phyloP scores from a whole-genome alignment of 2,113 vertebrate genomes.

The Melanerpes formicivorus region DNA sequence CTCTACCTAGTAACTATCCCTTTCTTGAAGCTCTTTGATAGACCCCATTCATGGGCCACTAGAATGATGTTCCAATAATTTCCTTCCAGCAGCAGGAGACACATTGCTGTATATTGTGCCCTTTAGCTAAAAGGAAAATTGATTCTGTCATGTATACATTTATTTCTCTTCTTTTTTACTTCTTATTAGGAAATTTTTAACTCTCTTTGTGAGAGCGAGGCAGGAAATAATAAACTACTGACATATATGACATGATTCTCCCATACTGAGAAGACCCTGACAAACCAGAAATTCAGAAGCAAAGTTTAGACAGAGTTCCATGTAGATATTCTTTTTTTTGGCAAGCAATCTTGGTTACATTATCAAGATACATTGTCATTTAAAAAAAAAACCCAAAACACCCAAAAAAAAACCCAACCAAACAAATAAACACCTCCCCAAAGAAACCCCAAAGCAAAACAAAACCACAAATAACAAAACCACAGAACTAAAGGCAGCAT shows the following conservation, averaged over 20 bases:
- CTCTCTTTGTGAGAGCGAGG: constrained; percentile 5
- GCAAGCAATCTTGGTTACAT: not conserved
- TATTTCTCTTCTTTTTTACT: constrained; percentile 48
- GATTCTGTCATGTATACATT: constrained; percentile 69
- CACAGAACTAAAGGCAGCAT: not conserved
- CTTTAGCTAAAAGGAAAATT: constrained; percentile 68
- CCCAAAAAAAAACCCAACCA: too few relatives aligned
- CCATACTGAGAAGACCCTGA: not conserved
- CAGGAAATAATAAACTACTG: constrained; percentile 44
- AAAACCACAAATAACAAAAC: not conserved
- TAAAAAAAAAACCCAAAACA: too few relatives aligned
- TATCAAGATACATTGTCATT: not conserved
- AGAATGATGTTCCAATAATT: constrained; percentile 56
- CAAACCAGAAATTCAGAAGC: not conserved
- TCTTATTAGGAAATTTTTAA: constrained; percentile 41
- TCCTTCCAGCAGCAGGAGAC: constrained; percentile 56
- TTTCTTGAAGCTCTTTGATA: constrained; percentile 23
- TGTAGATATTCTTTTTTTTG: not conserved
- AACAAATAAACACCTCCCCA: too few relatives aligned
- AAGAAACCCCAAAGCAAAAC: too few relatives aligned
- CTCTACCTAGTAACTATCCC: not conserved
- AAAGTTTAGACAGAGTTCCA: not conserved
- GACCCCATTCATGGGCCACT: not conserved
- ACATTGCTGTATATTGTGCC: constrained; percentile 50
- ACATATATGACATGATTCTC: not conserved